Percentiles rank a stretch among this genome's conserved stretches.
Evolutionary conservation across 1,140 invertebrate genomes (phyloP).

Genomic region (Brachionus asplanchnoidis): DNA sequence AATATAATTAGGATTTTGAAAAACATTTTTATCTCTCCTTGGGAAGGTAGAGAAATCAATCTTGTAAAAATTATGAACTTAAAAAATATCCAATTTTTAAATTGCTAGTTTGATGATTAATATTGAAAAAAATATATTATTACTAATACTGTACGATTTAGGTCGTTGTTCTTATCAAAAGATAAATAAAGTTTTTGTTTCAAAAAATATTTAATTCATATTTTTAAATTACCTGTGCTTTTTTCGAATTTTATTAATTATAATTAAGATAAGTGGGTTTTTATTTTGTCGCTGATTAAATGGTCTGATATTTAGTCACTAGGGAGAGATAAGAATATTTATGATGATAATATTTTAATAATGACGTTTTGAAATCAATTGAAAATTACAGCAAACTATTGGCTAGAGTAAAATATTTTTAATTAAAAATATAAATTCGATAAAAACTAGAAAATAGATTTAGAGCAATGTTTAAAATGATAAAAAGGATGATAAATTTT

Average conservation of each 20-base stretch:
- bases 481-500: too few relatives aligned
- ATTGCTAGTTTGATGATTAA: background rate
- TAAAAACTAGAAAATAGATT: background rate
- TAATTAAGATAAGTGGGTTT: slow-evolving; percentile 31
- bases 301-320: background rate
- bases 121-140: slow-evolving; percentile 4
- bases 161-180: slow-evolving; percentile 28
- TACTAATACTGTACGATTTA: background rate
- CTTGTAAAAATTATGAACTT: background rate
- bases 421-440: background rate
- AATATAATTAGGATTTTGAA: background rate
- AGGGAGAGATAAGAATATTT: background rate
- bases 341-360: background rate
- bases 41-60: background rate
- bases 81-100: background rate
- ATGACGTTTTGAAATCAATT: background rate
- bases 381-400: background rate
- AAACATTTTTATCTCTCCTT: background rate
- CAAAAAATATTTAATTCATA: background rate
- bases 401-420: background rate
- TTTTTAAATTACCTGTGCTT: slow-evolving; percentile 1
- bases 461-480: background rate
- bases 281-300: background rate
- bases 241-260: slow-evolving; percentile 27
- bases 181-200: slow-evolving; percentile 22